Percentiles rank a stretch among this genome's conserved stretches.
These are phyloP conservation scores for Antheraea assamensis DNA, from an alignment of 2,888 invertebrate genomes.

Conservation along the genomic window DNA sequence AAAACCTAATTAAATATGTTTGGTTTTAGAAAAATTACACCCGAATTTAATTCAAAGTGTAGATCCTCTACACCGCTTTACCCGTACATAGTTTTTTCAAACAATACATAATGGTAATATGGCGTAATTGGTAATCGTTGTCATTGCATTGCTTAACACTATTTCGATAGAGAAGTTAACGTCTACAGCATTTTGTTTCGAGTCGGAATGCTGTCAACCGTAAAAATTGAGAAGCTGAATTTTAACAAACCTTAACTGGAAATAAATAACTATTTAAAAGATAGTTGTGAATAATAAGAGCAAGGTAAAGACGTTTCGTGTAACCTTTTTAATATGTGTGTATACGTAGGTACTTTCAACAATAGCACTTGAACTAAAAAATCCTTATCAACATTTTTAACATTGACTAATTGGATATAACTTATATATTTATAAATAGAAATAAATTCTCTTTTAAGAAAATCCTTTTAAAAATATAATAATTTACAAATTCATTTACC, in stretches of 20 bases:
- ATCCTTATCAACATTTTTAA: not conserved
- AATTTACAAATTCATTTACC: not conserved
- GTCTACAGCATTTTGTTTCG: not conserved
- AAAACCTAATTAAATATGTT: too few species aligned
- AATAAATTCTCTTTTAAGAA: too few species aligned
- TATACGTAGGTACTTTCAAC: too few species aligned
- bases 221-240: not conserved
- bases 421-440: too few species aligned
- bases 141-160: not conserved
- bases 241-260: not conserved
- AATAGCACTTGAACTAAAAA: not conserved
- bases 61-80: too few species aligned
- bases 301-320: not conserved
- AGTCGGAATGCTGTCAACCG: not conserved
- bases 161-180: conserved; percentile 7
- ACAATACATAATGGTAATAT: too few species aligned
- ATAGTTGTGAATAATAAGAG: not conserved
- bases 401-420: too few species aligned
- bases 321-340: too few species aligned
- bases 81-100: too few species aligned
- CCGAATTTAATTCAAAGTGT: too few species aligned
- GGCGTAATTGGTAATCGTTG: not conserved
- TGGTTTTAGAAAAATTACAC: too few species aligned
- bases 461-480: too few species aligned
- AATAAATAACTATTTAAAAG: not conserved